phyloP scores from a whole-genome alignment of 2,113 vertebrate species.

The Ailurus styani region DNA sequence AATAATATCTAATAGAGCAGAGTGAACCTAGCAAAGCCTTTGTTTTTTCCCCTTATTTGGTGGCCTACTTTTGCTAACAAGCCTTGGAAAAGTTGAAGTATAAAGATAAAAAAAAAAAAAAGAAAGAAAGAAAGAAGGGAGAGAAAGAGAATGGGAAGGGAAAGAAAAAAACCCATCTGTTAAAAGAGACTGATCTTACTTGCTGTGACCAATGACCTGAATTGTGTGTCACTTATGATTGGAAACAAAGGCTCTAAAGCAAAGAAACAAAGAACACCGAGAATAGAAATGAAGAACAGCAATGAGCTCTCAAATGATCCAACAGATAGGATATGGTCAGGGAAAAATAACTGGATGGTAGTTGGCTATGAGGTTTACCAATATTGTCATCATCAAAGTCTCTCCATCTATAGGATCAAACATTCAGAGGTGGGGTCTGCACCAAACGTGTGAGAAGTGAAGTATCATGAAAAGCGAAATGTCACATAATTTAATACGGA shows the following conservation, averaged over 20 bases:
- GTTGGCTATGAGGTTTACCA: background rate
- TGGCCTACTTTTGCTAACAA: constrained; percentile 73
- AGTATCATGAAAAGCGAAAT: background rate
- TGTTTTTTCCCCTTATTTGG: constrained; percentile 56
- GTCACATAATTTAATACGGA: background rate
- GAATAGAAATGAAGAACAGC: background rate
- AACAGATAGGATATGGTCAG: background rate
- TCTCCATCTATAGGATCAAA: background rate
- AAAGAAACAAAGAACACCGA: background rate
- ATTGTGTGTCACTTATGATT: background rate
- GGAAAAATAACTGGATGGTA: background rate
- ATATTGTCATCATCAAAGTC: background rate
- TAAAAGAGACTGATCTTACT: background rate
- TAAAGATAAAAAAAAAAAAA: background rate
- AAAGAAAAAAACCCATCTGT: background rate
- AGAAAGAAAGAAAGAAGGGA: background rate
- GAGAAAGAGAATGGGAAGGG: background rate
- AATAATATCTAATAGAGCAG: constrained; percentile 80
- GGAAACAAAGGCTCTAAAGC: background rate
- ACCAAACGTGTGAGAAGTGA: background rate
- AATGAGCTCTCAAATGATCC: background rate
- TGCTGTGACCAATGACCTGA: background rate
- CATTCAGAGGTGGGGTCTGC: background rate
- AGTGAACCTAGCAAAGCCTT: constrained; percentile 12
- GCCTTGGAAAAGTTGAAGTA: constrained; percentile 62